These are phyloP conservation scores for Cryptoblepharus egeriae DNA, from an alignment of 2,797 vertebrate species.

Conservation along the genomic window DNA sequence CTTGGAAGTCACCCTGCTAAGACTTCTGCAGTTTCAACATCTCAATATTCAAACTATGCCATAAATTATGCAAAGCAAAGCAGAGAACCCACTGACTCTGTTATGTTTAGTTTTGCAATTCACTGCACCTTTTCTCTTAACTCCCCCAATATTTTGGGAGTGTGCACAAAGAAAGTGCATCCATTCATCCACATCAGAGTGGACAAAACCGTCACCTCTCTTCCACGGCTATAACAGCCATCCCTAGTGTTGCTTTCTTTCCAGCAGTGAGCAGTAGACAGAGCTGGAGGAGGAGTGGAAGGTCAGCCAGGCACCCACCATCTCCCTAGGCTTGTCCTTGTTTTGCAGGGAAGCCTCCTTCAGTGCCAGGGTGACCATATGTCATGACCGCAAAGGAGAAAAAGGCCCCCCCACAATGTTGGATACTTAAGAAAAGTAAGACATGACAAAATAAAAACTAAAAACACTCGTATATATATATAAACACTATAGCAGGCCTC, in stretches of 20 bases:
- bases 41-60: neutral
- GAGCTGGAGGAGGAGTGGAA: neutral
- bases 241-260: neutral
- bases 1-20: slow-evolving; percentile 13
- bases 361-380: no score
- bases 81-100: neutral
- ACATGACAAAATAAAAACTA: no score
- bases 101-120: no score
- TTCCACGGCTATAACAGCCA: neutral
- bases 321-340: neutral
- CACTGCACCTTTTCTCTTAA: neutral
- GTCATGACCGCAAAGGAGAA: no score
- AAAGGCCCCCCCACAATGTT: no score
- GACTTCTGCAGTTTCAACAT: slow-evolving; percentile 6
- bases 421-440: no score
- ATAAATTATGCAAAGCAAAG: neutral
- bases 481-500: no score
- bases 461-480: no score
- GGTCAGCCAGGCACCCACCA: neutral
- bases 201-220: neutral
- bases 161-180: neutral
- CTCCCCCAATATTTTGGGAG: neutral
- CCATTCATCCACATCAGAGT: neutral
- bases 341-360: no score
- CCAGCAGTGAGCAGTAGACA: neutral